These are phyloP conservation scores for Cyphomyrus discorhynchus DNA, from an alignment of 2,113 vertebrate species.

Conservation along the genomic window DNA sequence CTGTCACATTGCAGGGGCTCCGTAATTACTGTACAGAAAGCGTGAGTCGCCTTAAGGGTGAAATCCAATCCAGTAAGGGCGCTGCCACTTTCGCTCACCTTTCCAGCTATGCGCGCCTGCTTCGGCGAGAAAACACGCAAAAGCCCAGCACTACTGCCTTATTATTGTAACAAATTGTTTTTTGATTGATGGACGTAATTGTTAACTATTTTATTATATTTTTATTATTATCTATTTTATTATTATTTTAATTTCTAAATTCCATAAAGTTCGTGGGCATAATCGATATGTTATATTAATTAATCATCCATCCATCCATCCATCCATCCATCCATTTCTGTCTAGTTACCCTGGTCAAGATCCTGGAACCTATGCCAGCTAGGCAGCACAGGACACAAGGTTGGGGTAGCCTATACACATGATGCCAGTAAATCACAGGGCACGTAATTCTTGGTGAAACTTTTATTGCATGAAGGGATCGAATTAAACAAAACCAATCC, in stretches of 20 bases:
- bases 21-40: neutral
- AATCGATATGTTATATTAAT: neutral
- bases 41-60: neutral
- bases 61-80: neutral
- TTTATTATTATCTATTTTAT: too few relatives aligned
- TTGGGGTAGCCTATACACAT: neutral
- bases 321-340: neutral
- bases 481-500: neutral
- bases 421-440: neutral
- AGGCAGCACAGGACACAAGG: neutral
- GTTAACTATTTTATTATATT: neutral
- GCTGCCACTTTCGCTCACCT: neutral
- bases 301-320: neutral
- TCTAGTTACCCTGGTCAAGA: neutral
- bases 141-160: neutral
- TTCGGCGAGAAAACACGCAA: neutral
- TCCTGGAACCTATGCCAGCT: neutral
- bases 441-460: neutral
- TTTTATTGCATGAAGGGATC: neutral
- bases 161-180: neutral
- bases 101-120: neutral
- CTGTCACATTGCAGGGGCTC: neutral
- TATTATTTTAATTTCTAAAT: neutral
- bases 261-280: neutral
- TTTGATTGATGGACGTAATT: neutral